phyloP scores from a whole-genome alignment of 2,113 vertebrate species.

The Setophaga kirtlandii region DNA sequence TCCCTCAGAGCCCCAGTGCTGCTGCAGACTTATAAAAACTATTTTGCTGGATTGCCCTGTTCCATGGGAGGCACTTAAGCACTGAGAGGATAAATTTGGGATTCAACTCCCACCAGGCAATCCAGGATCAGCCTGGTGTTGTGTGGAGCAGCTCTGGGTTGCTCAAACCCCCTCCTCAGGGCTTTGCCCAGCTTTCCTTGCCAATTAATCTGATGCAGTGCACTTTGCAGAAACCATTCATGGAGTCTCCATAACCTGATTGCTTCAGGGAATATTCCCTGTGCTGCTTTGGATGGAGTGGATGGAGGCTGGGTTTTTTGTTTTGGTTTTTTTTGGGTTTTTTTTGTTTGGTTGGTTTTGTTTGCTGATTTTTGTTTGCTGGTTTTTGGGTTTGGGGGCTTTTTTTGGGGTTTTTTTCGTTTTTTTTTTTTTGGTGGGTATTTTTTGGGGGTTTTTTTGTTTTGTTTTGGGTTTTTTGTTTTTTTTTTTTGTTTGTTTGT shows the following conservation, averaged over 20 bases:
- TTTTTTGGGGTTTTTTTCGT: too few relatives aligned
- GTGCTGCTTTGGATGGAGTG: accelerated
- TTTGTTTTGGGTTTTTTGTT: too few relatives aligned
- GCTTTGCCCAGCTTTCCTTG: not conserved
- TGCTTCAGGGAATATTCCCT: not conserved
- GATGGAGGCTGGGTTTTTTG: too few relatives aligned
- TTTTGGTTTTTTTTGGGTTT: too few relatives aligned
- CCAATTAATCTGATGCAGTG: not conserved
- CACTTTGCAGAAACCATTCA: not conserved
- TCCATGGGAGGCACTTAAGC: not conserved
- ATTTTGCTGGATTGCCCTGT: not conserved
- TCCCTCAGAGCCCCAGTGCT: not conserved
- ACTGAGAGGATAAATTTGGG: not conserved
- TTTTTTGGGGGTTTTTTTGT: too few relatives aligned
- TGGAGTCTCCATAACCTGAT: not conserved
- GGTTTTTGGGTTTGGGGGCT: too few relatives aligned
- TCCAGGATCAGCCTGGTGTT: not conserved
- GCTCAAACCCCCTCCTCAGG: not conserved
- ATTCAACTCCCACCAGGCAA: not conserved
- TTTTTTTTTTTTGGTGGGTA: too few relatives aligned
- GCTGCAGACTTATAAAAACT: not conserved
- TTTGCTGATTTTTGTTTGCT: too few relatives aligned
- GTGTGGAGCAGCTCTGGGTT: not conserved
- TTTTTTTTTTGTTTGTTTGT: too few relatives aligned
- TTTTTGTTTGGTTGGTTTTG: too few relatives aligned